phyloP scores from a whole-genome alignment of 2,797 vertebrate genomes.

The Holocentrus rufus region DNA sequence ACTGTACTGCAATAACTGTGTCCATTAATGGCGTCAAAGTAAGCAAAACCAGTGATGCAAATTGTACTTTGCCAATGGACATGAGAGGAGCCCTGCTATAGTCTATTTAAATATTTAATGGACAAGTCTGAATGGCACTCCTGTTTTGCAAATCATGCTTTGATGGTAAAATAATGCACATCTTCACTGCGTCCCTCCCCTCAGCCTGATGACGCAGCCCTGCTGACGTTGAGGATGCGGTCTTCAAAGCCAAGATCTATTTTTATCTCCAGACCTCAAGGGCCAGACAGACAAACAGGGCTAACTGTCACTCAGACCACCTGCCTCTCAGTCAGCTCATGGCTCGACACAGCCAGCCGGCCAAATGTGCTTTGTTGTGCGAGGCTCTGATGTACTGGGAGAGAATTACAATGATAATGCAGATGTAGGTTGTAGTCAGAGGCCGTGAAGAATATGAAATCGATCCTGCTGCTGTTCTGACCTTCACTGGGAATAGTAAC shows the following conservation, averaged over 20 bases:
- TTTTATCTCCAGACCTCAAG: constrained; percentile 69
- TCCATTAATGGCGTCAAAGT: neutral
- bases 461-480: constrained; percentile 8
- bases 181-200: constrained; percentile 9
- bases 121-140: neutral
- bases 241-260: constrained; percentile 65
- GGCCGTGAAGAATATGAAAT: too few species aligned
- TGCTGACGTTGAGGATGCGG: constrained; percentile 57
- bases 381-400: neutral
- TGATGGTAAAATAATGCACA: constrained; percentile 12
- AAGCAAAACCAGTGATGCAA: neutral
- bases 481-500: constrained; percentile 28
- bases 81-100: too few species aligned
- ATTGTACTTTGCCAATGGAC: neutral
- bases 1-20: neutral
- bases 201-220: constrained; percentile 49
- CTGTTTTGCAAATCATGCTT: neutral
- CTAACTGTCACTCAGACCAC: constrained; percentile 66
- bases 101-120: neutral
- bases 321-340: constrained; percentile 45
- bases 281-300: constrained; percentile 60
- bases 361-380: constrained; percentile 16
- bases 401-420: too few species aligned
- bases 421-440: too few species aligned
- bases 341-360: constrained; percentile 21